Evolutionary conservation across 2,888 invertebrate genomes (phyloP).

Genomic region (Isotomurus palustris): DNA sequence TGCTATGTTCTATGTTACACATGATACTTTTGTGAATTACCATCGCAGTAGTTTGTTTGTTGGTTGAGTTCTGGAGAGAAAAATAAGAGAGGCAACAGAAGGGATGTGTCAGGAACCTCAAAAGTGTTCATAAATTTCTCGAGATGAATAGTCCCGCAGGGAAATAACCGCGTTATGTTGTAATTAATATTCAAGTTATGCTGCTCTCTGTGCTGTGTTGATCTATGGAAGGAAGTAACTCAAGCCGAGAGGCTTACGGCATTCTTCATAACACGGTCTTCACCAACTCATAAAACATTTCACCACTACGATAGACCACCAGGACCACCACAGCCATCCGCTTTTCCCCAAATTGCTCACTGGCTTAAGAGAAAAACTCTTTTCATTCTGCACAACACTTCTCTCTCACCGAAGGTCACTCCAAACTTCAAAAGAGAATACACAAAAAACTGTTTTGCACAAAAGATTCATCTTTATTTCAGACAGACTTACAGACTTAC

Average conservation of each 20-base stretch:
- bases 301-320: neutral
- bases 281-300: neutral
- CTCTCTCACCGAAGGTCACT: no score
- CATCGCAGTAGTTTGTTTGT: neutral
- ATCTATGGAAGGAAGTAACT: no score
- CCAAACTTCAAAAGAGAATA: no score
- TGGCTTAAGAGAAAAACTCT: no score
- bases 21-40: neutral
- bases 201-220: neutral
- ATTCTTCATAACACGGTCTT: neutral
- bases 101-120: neutral
- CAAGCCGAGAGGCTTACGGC: no score
- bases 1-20: neutral
- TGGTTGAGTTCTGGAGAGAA: neutral
- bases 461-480: no score
- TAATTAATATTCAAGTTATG: constrained; percentile 10
- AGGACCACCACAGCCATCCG: no score
- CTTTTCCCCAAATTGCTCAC: no score
- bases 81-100: neutral
- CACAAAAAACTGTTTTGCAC: no score
- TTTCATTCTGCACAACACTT: no score
- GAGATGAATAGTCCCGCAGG: constrained; percentile 21
- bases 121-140: constrained; percentile 20
- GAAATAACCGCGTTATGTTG: constrained; percentile 15
- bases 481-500: no score